Base-by-base conservation (phyloP, 64 coral and sea anemone genomes). In the Anthopleura sola region DNA sequence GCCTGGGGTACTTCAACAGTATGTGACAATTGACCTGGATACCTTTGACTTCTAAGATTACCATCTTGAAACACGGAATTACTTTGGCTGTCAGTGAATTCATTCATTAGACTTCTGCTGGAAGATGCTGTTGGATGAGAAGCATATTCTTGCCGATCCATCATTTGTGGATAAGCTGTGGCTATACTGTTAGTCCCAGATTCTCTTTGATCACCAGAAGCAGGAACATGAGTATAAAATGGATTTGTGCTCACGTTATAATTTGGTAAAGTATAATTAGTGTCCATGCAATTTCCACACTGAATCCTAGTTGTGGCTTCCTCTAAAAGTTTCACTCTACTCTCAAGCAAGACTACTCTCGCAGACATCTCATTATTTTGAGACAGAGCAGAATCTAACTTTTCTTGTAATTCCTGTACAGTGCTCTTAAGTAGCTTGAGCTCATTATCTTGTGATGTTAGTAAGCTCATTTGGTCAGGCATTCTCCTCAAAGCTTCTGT, bases 311-410 rank as follows among this genome's bases (percentile, higher is more conserved):
- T 71, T 16, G 66, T 3, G 14, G 81, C 68, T 87, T 96, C 94
- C 75, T 96, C 94, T 71, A 96, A 76, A 15, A 96, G 53, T 38
- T 90, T 96, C 28, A 96, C 85, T 71, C 78, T 92, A 55, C 83
- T 96, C 68, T 96, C 94, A 32, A 96, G 56, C 66, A 96, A 84
- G 23, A 96, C 87, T 86, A 96, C 80, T 51, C 87, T 86, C 3
- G 90, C 80, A 56, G 94, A 90, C 90, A 96, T 87, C 36, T 92
- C 90, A 83, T 96, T 92, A 34, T 96, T 96, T 60, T 85, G 46
- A 58, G 81, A 90, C 14, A 92, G 31, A 32, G 90, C 37, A 26
- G 36, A 5, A 40, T 92, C 87, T 77, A 92, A 81, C 33, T 90
- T 92, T 83, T 96, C 87, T 64, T 87, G 87, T 32, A 96, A 32